Base-by-base conservation (phyloP, 2,888 invertebrate genomes). In the Rhagonycha lutea region DNA sequence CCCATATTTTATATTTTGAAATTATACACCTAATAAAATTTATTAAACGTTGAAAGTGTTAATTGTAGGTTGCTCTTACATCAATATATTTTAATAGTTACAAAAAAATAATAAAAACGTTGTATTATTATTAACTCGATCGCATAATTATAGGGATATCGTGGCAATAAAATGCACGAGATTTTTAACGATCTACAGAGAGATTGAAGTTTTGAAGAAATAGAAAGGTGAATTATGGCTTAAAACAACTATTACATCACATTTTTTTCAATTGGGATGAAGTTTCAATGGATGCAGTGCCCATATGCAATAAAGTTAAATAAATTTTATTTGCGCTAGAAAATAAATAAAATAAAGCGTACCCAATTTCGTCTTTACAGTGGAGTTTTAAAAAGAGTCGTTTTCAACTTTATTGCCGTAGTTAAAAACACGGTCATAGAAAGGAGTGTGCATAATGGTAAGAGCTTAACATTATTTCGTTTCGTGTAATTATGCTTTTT, bases 31-130 rank as follows among this genome's bases (percentile, higher is more conserved):
- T 18, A 26, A 32, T 14, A 18, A 67, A 65, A 76, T 76, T 76
- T 76, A 76, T 76, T 67, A 73, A 70, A 69, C 73, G 76, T 63
- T 73, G 76, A 76, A 76, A 72, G 76, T 73, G 76, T 69, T 76
- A 76, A 76, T 76, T 76, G 72, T 32, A 47, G 76, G 76, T 18
- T 76, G 72, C 68, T 47, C 23, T 70, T 69, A 70, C 76, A 70
- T 60, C 70, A 24, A 62, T 76, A 70, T 76, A 70, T 76, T 73
- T 76, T 73, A 68, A 72, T 72, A 71, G 14, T 68, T 11, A 61
- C 24, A 23, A 60, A 23, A 60, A 32, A 18, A 61, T 61, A 63
- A 47, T 14, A 60, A 70, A 71, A 62, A n/a, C 18, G 62, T 68
- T 71, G 68, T 74, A 47, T 47, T 47, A n/a, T 47, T 47, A 47